Evolutionary conservation across 2,888 invertebrate genomes (phyloP).

Genomic region (Spialia ferax): DNA sequence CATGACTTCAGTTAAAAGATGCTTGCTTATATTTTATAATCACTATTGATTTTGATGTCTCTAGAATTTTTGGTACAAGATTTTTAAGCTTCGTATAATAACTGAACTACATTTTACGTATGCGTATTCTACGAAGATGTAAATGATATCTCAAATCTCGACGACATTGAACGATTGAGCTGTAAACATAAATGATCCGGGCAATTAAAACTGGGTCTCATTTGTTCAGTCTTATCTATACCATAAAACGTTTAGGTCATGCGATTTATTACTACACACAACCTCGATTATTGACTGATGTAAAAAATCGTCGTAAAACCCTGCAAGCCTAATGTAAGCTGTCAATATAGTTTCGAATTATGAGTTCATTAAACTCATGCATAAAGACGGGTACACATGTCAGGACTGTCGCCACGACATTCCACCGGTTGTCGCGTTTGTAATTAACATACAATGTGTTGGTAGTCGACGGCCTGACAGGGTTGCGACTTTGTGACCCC

Average conservation of each 20-base stretch:
- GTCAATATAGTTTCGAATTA: constrained; percentile 49
- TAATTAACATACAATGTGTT: constrained; percentile 82
- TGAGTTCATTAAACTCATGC: constrained; percentile 61
- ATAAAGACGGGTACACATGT: constrained; percentile 54
- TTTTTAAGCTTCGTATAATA: too few species aligned
- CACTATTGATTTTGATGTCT: not conserved
- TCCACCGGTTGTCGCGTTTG: constrained; percentile 49
- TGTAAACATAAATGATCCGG: constrained; percentile 50
- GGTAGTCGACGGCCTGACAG: constrained; percentile 68
- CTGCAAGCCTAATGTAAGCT: constrained; percentile 47
- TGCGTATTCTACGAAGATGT: not conserved
- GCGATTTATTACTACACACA: constrained; percentile 51
- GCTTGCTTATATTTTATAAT: too few species aligned
- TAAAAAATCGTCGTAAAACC: constrained; percentile 45
- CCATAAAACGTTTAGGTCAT: constrained; percentile 50
- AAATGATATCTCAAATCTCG: constrained; percentile 7
- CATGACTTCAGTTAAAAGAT: too few species aligned
- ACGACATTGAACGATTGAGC: constrained; percentile 56
- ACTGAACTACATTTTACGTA: not conserved
- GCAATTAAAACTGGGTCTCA: constrained; percentile 49
- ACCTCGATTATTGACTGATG: constrained; percentile 49
- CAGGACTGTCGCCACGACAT: constrained; percentile 59
- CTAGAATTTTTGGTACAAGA: too few species aligned
- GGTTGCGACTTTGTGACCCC: constrained; percentile 57
- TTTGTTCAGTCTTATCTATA: constrained; percentile 51